Percentiles rank a stretch among this genome's conserved stretches.
Evolutionary conservation across 92 coral and sea anemone genomes (phyloP).

Genomic region (Paragorgia papillata): DNA sequence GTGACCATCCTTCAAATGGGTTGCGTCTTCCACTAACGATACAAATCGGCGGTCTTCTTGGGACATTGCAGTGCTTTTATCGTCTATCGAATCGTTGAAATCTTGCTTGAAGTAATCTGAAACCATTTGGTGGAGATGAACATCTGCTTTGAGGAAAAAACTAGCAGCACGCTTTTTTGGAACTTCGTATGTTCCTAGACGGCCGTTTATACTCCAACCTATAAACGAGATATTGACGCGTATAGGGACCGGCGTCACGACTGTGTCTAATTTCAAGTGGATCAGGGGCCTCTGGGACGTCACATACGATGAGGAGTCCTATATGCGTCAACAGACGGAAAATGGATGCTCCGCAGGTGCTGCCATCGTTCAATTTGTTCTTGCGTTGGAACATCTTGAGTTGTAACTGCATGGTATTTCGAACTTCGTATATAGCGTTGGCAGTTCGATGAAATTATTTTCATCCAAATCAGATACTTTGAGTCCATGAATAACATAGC

Average conservation of each 20-base stretch:
- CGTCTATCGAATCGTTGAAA: conserved; percentile 43
- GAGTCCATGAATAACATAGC: conserved; percentile 19
- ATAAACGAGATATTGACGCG: background rate
- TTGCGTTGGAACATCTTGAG: too few relatives aligned
- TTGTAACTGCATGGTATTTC: too few relatives aligned
- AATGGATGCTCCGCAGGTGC: conserved; percentile 24
- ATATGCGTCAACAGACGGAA: conserved; percentile 41
- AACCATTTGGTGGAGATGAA: conserved; percentile 33
- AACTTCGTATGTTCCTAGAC: background rate
- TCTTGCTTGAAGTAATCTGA: conserved; percentile 44
- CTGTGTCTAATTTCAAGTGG: conserved; percentile 19
- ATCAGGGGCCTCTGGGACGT: conserved; percentile 39
- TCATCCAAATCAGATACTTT: conserved; percentile 55
- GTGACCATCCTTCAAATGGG: conserved; percentile 40
- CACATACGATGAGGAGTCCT: conserved; percentile 43
- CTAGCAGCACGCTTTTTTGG: conserved; percentile 2
- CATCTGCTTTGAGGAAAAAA: conserved; percentile 36
- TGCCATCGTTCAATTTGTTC: conserved; percentile 56
- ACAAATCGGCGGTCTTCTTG: conserved; percentile 41
- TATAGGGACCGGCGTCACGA: conserved; percentile 28
- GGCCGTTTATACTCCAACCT: conserved; percentile 36
- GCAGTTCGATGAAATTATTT: conserved; percentile 40
- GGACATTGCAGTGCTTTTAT: conserved; percentile 40
- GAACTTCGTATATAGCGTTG: conserved; percentile 37
- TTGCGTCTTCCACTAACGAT: conserved; percentile 38